Evolutionary conservation across 1,140 invertebrate genomes (phyloP), one percentile per base, ranked within the genome.

Genomic region (Drosophila navojoa): DNA sequence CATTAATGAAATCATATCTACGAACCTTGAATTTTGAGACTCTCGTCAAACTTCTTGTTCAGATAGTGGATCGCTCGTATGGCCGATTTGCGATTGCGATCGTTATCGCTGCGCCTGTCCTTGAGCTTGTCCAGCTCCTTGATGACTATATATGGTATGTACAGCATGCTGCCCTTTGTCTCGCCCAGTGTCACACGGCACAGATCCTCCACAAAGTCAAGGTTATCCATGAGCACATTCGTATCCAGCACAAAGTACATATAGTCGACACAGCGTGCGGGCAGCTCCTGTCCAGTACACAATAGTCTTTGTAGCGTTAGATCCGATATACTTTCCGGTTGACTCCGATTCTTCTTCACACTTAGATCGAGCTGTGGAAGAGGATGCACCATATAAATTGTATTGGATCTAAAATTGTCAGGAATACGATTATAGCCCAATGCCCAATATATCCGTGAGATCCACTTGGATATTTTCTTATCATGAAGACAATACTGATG

Each of bases 81-180:
- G 9, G 91, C 90, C 38, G 19, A 3, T 74, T 32, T 9, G 27
- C 61, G 54, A n/a, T 52, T 66, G 0, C 15, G 9, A 6, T 47
- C 10, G 5, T 70, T 13, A 5, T 49, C 29, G 22, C 19, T 40
- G 9, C 60, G 67, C 10, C 53, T 52, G 4, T 59, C 50, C 62
- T 92, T 92, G 1, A 92, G 50, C 50, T 61, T 90, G 52, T 92
- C 91, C 50, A 92, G 67, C 53, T 92, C 91, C 42, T 77, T 76
- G 35, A 90, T 58, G 11, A 90, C 81, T 3, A 60, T 49, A 60
- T 86, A 90, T 1, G 85, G 85, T 62, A 90, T 29, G 42, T 69
- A 86, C 2, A 90, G 57, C 54, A 86, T 70, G 44, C 71, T 75
- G 22, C 79, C 74, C 9, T 44, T 54, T 10, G 75, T 76, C 29